Conservation (phyloP, 2,888 invertebrate species). For the Eupelmus urozonus region DNA sequence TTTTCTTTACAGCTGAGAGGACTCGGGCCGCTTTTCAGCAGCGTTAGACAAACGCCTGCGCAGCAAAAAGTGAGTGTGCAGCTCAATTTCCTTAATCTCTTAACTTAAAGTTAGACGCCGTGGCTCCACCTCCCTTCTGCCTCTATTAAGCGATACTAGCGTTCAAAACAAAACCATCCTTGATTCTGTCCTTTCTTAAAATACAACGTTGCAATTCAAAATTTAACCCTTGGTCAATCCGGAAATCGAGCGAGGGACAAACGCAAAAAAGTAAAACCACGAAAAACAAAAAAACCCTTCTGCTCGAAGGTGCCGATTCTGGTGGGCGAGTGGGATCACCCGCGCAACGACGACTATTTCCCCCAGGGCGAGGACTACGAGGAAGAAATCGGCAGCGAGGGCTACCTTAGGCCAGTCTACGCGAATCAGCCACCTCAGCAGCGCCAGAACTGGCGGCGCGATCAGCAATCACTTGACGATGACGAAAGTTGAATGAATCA, state of each 20-base stretch:
- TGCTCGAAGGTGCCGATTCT: slow-evolving; percentile 34
- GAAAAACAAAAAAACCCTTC: slow-evolving; percentile 1
- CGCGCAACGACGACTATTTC: slow-evolving; percentile 70
- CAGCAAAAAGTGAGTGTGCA: slow-evolving; percentile 34
- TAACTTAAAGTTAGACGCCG: slow-evolving; percentile 59
- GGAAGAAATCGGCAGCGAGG: slow-evolving; percentile 66
- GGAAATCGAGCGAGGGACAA: background rate
- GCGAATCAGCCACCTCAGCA: slow-evolving; percentile 48
- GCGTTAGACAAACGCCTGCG: background rate
- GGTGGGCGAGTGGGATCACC: slow-evolving; percentile 55
- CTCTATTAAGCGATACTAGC: slow-evolving; percentile 60
- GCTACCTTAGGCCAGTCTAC: slow-evolving; percentile 26
- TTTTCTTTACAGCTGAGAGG: slow-evolving; percentile 30
- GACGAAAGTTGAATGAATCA: no score
- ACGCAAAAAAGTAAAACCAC: background rate
- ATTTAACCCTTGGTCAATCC: no score
- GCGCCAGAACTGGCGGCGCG: slow-evolving; percentile 25
- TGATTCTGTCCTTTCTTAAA: background rate
- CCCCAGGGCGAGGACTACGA: slow-evolving; percentile 71
- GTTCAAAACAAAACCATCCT: background rate
- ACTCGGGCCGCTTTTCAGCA: slow-evolving; percentile 3
- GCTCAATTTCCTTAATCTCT: background rate
- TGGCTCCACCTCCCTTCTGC: slow-evolving; percentile 74
- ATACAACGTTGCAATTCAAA: background rate
- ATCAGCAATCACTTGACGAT: slow-evolving; percentile 23